A percentile compares a stretch with the other conserved stretches of the same genome.
Conservation (phyloP, 2,797 vertebrate species). For the Sternarchorhynchus goeldii region DNA sequence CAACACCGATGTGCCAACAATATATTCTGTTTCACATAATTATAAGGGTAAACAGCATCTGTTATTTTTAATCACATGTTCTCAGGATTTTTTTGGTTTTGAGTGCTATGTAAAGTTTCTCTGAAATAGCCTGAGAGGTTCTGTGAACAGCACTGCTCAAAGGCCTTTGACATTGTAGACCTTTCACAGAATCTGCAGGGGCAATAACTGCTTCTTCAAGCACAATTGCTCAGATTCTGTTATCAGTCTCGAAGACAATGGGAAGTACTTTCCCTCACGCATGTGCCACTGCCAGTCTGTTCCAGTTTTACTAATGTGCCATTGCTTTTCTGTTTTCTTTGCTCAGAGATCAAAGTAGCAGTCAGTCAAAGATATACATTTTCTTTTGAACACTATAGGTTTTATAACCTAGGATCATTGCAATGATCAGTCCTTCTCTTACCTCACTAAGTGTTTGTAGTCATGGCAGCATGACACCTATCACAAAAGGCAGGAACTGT, state of each 20-base stretch:
- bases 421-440: conserved; percentile 27
- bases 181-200: conserved; percentile 16
- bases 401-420: conserved; percentile 14
- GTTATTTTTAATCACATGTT: conserved; percentile 37
- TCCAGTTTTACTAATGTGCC: conserved; percentile 12
- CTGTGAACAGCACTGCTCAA: conserved; percentile 8
- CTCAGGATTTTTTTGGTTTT: conserved; percentile 49
- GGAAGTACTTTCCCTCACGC: background rate
- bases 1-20: conserved; percentile 41
- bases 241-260: background rate
- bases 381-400: conserved; percentile 24
- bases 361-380: conserved; percentile 17
- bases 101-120: conserved; percentile 23
- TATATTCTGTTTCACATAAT: conserved; percentile 27
- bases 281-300: background rate
- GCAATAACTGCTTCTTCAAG: conserved; percentile 9
- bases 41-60: conserved; percentile 19
- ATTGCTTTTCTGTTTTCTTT: conserved; percentile 16
- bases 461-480: conserved; percentile 20
- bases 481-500: conserved; percentile 6
- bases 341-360: conserved; percentile 3
- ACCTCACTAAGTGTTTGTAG: conserved; percentile 46
- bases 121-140: background rate
- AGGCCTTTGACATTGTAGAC: conserved; percentile 28
- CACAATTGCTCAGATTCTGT: conserved; percentile 3